A percentile compares a stretch with the other conserved stretches of the same genome.
Evolutionary conservation across 2,113 vertebrate genomes (phyloP).

Genomic region (Oreotrochilus melanogaster): DNA sequence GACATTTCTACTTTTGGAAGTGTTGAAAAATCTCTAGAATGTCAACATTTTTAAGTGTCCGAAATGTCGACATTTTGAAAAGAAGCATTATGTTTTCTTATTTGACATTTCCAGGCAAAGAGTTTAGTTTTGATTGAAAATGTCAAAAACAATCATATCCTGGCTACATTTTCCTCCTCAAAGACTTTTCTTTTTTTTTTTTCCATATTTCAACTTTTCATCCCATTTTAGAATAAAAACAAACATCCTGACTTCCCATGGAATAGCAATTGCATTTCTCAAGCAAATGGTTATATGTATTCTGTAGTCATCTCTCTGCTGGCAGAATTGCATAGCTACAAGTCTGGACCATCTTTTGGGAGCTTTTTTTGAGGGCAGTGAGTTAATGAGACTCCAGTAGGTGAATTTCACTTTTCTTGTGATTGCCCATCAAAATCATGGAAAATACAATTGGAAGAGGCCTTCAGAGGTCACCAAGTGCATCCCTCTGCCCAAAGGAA

Average conservation of each 20-base stretch:
- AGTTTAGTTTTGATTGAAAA: slow-evolving; percentile 73
- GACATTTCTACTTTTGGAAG: slow-evolving; percentile 71
- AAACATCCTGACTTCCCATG: slow-evolving; percentile 67
- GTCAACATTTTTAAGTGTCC: slow-evolving; percentile 68
- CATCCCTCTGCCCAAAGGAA: neutral
- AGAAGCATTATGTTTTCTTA: slow-evolving; percentile 73
- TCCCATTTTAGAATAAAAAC: slow-evolving; percentile 67
- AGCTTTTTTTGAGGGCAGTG: neutral
- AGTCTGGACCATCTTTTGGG: neutral
- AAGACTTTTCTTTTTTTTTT: slow-evolving; percentile 34
- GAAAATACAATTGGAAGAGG: slow-evolving; percentile 15
- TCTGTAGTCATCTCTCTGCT: slow-evolving; percentile 12
- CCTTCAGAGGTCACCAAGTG: neutral
- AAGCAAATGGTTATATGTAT: slow-evolving; percentile 36
- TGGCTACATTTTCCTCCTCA: slow-evolving; percentile 63
- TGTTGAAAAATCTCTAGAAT: slow-evolving; percentile 68
- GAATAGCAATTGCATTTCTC: slow-evolving; percentile 45
- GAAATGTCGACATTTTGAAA: slow-evolving; percentile 69
- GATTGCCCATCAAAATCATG: slow-evolving; percentile 1
- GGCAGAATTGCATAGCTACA: slow-evolving; percentile 4
- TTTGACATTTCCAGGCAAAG: slow-evolving; percentile 74
- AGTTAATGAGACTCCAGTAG: neutral
- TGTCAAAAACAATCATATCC: slow-evolving; percentile 73
- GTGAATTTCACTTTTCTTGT: slow-evolving; percentile 7
- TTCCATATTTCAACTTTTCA: slow-evolving; percentile 65